Conservation (phyloP, 2,113 vertebrate species). For the Plectropomus leopardus region DNA sequence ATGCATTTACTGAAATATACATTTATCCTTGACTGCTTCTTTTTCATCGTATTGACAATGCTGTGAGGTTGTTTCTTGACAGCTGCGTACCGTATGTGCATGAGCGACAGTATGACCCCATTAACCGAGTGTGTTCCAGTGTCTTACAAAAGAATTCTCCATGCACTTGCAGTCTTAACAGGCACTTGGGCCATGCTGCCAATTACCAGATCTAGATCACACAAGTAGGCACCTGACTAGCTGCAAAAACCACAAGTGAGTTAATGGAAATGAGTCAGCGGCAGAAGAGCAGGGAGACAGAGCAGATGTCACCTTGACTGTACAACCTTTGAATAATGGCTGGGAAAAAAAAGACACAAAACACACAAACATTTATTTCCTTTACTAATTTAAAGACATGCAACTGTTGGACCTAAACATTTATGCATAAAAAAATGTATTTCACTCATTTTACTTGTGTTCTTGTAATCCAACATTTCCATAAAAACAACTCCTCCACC, state of each 20-base stretch:
- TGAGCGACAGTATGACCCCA: conserved; percentile 4
- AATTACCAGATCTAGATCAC: conserved; percentile 51
- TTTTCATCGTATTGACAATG: not conserved
- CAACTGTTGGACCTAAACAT: not conserved
- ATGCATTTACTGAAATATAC: not conserved
- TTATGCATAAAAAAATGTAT: not conserved
- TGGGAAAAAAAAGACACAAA: not conserved
- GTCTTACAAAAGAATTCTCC: conserved; percentile 1
- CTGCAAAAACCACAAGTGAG: conserved; percentile 42
- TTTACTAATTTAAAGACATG: conserved; percentile 14
- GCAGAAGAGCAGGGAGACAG: conserved; percentile 12
- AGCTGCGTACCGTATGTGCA: not conserved
- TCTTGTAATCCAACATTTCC: too few species aligned
- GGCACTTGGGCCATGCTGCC: conserved; percentile 31
- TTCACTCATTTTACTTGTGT: too few species aligned
- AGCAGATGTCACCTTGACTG: conserved; percentile 40
- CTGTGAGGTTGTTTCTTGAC: not conserved
- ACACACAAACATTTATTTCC: conserved; percentile 11
- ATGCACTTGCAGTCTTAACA: conserved; percentile 25
- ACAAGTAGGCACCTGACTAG: conserved; percentile 51
- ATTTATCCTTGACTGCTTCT: not conserved
- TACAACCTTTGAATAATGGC: not conserved
- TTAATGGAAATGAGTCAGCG: conserved; percentile 15
- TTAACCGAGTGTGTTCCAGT: conserved; percentile 31
- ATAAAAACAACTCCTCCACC: not conserved